These are phyloP conservation scores for Ectemnius continuus DNA, from an alignment of 2,888 invertebrate species.

Conservation along the genomic window DNA sequence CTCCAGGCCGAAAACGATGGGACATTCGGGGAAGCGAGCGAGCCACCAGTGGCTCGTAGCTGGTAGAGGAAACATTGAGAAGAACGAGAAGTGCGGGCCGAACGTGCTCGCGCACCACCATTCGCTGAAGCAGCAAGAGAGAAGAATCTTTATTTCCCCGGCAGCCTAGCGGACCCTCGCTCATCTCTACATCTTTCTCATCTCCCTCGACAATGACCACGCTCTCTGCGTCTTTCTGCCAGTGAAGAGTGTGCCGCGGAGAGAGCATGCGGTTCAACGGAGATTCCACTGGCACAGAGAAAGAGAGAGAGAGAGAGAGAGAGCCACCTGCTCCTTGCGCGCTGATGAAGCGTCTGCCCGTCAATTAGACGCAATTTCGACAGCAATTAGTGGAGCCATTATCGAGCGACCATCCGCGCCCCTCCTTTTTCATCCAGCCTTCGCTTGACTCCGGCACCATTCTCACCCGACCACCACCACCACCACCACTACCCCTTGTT, in stretches of 20 bases:
- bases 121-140: slow-evolving; percentile 52
- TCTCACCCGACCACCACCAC: neutral
- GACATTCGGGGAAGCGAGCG: slow-evolving; percentile 12
- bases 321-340: slow-evolving; percentile 44
- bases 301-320: neutral
- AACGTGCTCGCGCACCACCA: slow-evolving; percentile 43
- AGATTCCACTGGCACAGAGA: too few species aligned
- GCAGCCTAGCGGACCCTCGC: slow-evolving; percentile 27
- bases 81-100: slow-evolving; percentile 28
- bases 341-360: slow-evolving; percentile 63
- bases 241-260: too few species aligned
- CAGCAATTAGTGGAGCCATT: slow-evolving; percentile 52
- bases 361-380: slow-evolving; percentile 61
- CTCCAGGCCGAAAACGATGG: slow-evolving; percentile 44
- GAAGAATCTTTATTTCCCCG: slow-evolving; percentile 21
- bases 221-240: neutral
- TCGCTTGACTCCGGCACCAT: slow-evolving; percentile 6
- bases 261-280: too few species aligned
- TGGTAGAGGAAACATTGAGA: slow-evolving; percentile 7
- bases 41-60: slow-evolving; percentile 28
- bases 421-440: neutral
- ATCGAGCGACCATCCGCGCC: slow-evolving; percentile 40
- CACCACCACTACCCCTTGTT: neutral
- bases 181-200: slow-evolving; percentile 40
- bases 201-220: neutral